Conservation (phyloP, 1,140 invertebrate genomes). For the Calliphora vicina region DNA sequence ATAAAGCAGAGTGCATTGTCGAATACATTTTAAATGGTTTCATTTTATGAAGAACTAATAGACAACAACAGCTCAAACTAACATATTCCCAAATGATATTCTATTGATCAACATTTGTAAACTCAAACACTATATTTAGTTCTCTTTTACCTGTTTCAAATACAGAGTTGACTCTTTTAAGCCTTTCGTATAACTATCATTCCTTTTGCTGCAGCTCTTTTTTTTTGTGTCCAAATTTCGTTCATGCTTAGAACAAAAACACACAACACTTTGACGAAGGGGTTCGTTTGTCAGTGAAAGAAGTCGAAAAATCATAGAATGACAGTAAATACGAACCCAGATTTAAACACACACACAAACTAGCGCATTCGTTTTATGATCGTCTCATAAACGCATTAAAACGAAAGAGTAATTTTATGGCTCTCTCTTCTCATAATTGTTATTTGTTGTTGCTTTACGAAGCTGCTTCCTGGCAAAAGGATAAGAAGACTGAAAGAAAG, state of each 20-base stretch:
- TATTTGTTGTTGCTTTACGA: too few species aligned
- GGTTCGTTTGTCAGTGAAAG: not conserved
- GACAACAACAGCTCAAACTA: not conserved
- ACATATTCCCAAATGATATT: not conserved
- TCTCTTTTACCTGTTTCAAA: not conserved
- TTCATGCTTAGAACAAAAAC: not conserved
- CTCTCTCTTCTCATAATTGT: not conserved
- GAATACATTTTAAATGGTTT: not conserved
- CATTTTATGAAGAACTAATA: not conserved
- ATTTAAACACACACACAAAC: not conserved
- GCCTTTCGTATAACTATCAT: not conserved
- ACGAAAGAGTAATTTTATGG: not conserved
- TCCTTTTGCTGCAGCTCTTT: not conserved
- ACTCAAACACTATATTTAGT: not conserved
- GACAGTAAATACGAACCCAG: not conserved
- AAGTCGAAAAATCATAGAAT: not conserved
- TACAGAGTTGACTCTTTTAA: slow-evolving; percentile 6
- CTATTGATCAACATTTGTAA: slow-evolving; percentile 31
- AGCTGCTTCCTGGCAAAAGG: not conserved
- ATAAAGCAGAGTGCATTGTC: too few species aligned
- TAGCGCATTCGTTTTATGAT: not conserved
- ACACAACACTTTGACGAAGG: not conserved
- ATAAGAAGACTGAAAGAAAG: not conserved
- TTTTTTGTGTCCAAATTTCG: not conserved
- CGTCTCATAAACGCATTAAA: not conserved